A percentile compares a stretch with the other conserved stretches of the same genome.
Conservation (phyloP, 2,113 vertebrate genomes). For the Arizona elegans region DNA sequence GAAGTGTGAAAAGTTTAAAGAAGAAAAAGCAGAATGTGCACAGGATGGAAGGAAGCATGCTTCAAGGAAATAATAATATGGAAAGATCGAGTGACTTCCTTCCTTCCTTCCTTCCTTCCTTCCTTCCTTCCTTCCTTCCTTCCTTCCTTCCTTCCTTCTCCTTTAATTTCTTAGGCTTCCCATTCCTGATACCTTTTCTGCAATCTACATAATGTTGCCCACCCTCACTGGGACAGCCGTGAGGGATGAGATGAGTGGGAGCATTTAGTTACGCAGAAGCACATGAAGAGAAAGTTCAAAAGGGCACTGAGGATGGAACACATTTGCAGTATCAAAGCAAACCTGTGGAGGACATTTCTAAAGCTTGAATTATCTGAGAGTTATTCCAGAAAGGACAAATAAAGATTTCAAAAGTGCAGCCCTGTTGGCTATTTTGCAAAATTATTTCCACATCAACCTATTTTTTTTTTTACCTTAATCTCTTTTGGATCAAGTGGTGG, state of each 20-base stretch:
- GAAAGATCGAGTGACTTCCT: neutral
- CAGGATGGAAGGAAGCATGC: neutral
- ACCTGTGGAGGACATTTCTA: neutral
- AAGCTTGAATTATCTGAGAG: neutral
- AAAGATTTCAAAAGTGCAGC: neutral
- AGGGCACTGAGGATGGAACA: rapidly evolving
- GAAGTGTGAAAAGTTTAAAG: neutral
- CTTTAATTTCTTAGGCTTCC: neutral
- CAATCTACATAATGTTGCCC: neutral
- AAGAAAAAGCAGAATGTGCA: neutral
- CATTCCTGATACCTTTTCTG: neutral
- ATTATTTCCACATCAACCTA: neutral
- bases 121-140: neutral
- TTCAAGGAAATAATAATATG: neutral
- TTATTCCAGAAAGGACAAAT: neutral
- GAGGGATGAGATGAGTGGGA: neutral
- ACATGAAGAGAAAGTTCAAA: neutral
- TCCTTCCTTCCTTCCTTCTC: neutral
- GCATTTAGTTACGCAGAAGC: neutral
- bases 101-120: neutral
- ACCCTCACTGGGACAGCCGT: neutral
- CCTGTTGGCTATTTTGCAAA: neutral
- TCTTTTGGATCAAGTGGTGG: neutral
- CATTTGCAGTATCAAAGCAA: neutral
- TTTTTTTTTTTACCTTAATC: neutral